These are phyloP conservation scores for Chlamydotis undulata DNA, from an alignment of 2,113 vertebrate species.

Conservation along the genomic window DNA sequence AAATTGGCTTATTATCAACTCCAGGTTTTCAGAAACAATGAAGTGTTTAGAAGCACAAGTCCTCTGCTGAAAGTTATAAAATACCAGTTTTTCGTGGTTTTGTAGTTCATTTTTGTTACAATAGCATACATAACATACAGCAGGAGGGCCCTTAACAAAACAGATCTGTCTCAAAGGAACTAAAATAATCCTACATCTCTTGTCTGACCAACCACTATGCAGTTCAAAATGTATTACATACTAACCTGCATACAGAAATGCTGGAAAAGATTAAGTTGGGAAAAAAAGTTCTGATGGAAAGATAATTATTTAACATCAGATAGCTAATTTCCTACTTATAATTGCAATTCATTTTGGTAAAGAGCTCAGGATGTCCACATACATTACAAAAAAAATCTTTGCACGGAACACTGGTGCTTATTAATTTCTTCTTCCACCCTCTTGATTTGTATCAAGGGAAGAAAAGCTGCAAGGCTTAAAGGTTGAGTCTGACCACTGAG, in stretches of 20 bases:
- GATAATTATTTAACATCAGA: not conserved
- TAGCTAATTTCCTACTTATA: not conserved
- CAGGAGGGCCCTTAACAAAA: not conserved
- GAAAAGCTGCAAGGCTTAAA: not conserved
- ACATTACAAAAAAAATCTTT: not conserved
- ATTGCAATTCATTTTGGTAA: accelerated
- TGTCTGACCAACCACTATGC: not conserved
- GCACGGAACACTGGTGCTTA: not conserved
- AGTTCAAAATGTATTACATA: not conserved
- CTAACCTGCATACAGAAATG: not conserved
- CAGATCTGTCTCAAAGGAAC: not conserved
- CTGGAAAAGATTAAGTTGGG: not conserved
- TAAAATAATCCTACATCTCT: not conserved
- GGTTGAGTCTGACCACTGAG: not conserved
- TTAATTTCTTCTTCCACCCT: not conserved
- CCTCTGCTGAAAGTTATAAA: not conserved
- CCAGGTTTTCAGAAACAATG: not conserved
- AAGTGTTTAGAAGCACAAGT: not conserved
- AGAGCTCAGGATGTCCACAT: not conserved
- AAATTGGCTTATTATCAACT: not conserved
- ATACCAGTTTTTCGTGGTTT: not conserved
- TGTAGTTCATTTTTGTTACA: not conserved
- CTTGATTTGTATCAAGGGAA: not conserved
- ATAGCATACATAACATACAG: not conserved
- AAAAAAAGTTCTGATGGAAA: not conserved